Conservation (phyloP, 2,888 invertebrate species). For the Pterostichus madidus region DNA sequence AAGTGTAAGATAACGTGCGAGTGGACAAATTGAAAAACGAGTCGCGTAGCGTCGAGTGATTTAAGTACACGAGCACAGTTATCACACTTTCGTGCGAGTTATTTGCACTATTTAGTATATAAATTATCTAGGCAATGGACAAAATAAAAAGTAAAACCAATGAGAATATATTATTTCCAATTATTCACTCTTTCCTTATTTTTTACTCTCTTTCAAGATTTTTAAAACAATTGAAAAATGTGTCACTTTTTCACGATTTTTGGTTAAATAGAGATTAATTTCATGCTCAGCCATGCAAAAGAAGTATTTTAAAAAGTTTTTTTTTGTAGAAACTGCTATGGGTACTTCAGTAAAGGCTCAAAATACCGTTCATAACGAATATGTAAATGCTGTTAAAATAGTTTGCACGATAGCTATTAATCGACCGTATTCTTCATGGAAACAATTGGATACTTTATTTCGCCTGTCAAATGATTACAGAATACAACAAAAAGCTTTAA, state of each 20-base stretch:
- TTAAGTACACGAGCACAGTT: no score
- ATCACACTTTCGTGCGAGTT: no score
- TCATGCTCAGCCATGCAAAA: neutral
- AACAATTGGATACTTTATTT: slow-evolving; percentile 23
- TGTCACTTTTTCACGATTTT: slow-evolving; percentile 5
- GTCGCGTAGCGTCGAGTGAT: no score
- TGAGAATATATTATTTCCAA: no score
- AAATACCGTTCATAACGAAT: slow-evolving; percentile 71
- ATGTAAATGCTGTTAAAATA: slow-evolving; percentile 76
- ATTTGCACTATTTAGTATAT: no score
- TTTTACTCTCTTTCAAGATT: no score
- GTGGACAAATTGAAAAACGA: no score
- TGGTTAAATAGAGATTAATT: neutral
- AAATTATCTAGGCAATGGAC: no score
- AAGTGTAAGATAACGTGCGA: no score
- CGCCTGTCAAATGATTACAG: slow-evolving; percentile 16
- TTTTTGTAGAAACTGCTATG: slow-evolving; percentile 80
- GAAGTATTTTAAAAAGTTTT: neutral
- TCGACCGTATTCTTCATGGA: slow-evolving; percentile 18
- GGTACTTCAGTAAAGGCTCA: slow-evolving; percentile 77
- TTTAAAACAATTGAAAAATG: no score
- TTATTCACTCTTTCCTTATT: no score
- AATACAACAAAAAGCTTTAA: slow-evolving; percentile 20
- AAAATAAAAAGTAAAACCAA: no score
- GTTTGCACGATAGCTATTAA: neutral